phyloP scores from a whole-genome alignment of 2,888 invertebrate species.

The Seira ritae region DNA sequence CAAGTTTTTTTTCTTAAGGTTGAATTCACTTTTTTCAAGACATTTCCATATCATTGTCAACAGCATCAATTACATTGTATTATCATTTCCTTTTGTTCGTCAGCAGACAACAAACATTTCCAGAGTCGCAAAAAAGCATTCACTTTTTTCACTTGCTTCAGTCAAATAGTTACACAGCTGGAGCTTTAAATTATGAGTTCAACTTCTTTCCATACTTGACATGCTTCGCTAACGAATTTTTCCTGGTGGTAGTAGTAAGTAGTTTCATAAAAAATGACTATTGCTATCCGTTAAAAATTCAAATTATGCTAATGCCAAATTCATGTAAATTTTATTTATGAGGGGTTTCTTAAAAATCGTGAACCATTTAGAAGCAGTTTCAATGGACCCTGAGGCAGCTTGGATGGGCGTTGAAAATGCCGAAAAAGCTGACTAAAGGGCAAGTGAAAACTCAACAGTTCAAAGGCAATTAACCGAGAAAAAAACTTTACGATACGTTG shows the following conservation, averaged over 20 bases:
- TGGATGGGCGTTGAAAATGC: slow-evolving; percentile 47
- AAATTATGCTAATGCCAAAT: neutral
- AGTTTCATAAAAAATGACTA: no score
- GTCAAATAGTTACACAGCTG: neutral
- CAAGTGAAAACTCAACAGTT: slow-evolving; percentile 30
- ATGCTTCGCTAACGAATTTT: neutral
- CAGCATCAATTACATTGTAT: slow-evolving; percentile 36
- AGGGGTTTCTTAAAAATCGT: neutral
- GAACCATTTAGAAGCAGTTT: neutral
- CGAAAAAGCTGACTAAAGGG: no score
- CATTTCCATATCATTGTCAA: slow-evolving; percentile 22
- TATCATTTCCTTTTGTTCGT: slow-evolving; percentile 24
- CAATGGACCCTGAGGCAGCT: slow-evolving; percentile 34
- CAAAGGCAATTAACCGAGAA: slow-evolving; percentile 58
- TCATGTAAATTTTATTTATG: slow-evolving; percentile 11
- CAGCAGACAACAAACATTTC: neutral
- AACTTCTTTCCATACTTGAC: neutral
- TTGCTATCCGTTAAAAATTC: slow-evolving; percentile 12
- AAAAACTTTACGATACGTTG: neutral
- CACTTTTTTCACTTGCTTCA: neutral
- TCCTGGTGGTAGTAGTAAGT: neutral
- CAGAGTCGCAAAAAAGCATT: neutral
- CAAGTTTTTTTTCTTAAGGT: neutral
- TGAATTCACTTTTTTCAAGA: neutral
- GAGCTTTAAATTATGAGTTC: neutral